Conservation (phyloP, 2,888 invertebrate species). For the Lochmaea crataegi region DNA sequence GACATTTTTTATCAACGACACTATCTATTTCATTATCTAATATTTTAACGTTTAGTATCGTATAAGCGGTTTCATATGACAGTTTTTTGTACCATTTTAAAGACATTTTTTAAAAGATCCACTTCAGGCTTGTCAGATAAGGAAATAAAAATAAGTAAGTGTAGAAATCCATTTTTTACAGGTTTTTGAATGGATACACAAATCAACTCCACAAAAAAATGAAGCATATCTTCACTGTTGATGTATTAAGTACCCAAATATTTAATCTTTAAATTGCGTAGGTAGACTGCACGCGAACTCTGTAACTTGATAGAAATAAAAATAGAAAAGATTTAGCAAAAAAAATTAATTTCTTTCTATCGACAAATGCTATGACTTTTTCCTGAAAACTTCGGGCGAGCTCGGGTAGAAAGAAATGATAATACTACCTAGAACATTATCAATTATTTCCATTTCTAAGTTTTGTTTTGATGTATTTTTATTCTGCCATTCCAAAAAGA, state of each 20-base stretch:
- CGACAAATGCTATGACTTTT: too few species aligned
- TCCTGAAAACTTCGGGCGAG: too few species aligned
- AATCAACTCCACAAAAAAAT: background rate
- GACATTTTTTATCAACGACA: background rate
- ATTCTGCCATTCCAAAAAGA: too few species aligned
- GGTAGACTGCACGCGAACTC: too few species aligned
- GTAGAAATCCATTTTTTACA: conserved; percentile 1
- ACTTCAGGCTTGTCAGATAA: background rate
- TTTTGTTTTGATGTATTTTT: too few species aligned
- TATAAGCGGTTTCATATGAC: background rate
- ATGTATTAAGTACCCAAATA: background rate
- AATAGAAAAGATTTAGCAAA: too few species aligned
- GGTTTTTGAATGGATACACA: background rate
- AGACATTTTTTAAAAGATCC: background rate
- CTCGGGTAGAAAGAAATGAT: too few species aligned
- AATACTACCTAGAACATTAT: too few species aligned
- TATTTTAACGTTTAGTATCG: background rate
- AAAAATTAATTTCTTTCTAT: too few species aligned
- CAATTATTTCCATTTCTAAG: too few species aligned
- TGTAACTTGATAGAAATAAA: too few species aligned
- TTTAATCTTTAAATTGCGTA: background rate
- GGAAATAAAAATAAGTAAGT: background rate
- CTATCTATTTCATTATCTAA: background rate
- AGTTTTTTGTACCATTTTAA: background rate
- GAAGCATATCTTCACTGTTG: background rate